Percentiles rank a stretch among this genome's conserved stretches.
Conservation (phyloP, 2,797 vertebrate genomes). For the Eleutherodactylus coqui region DNA sequence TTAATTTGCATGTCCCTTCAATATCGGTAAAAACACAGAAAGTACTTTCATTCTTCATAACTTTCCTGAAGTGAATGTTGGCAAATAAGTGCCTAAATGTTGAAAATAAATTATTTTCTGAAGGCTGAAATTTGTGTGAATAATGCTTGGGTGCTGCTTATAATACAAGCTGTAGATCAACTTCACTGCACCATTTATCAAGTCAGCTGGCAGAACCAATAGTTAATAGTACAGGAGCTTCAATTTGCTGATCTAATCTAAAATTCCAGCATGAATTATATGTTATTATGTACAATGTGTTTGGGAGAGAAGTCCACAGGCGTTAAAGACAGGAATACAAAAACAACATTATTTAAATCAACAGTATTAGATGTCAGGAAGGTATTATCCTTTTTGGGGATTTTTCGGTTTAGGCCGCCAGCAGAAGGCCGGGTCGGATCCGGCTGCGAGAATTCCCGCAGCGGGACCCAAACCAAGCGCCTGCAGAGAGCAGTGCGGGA, state of each 20-base stretch:
- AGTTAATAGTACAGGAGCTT: conserved; percentile 1
- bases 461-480: too few species aligned
- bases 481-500: too few species aligned
- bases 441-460: too few species aligned
- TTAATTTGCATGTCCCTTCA: neutral
- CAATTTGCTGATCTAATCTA: conserved; percentile 9
- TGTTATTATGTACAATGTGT: neutral
- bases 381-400: neutral
- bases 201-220: neutral
- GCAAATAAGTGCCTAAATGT: neutral
- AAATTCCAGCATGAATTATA: conserved; percentile 10
- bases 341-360: neutral
- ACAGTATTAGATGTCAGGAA: neutral
- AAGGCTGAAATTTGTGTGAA: neutral
- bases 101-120: conserved; percentile 6
- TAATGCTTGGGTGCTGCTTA: neutral
- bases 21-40: neutral
- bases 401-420: neutral
- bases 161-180: conserved; percentile 29
- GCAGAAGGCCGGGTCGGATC: too few species aligned
- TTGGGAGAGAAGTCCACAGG: neutral
- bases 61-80: neutral
- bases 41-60: neutral
- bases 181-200: conserved; percentile 41
- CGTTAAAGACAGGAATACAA: neutral